These are phyloP conservation scores for Greenwoodochromis staneri DNA, from an alignment of 2,113 vertebrate species.

Conservation along the genomic window DNA sequence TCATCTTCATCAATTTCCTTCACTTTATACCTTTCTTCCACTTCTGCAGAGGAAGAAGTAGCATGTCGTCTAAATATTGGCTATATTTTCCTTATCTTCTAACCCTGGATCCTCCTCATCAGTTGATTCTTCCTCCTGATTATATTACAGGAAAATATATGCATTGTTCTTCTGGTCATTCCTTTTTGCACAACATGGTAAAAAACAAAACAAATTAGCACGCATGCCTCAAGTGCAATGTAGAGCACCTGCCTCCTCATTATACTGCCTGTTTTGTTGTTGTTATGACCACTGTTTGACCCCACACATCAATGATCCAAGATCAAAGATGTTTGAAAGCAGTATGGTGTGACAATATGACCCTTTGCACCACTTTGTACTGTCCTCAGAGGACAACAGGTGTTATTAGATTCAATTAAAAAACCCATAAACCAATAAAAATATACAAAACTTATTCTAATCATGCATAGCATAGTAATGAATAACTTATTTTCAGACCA, in stretches of 20 bases:
- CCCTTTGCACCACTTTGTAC: not conserved
- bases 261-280: not conserved
- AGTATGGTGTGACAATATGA: not conserved
- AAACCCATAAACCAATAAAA: not conserved
- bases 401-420: not conserved
- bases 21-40: not conserved
- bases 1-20: not conserved
- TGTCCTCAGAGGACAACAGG: not conserved
- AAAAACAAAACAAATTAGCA: not conserved
- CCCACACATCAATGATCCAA: not conserved
- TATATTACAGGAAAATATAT: not conserved
- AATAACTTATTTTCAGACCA: not conserved
- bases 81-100: not conserved
- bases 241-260: accelerated
- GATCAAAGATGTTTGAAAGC: not conserved
- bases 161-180: not conserved
- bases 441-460: not conserved
- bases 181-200: not conserved
- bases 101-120: not conserved
- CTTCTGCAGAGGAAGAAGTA: accelerated
- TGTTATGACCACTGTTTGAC: accelerated
- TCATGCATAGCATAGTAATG: not conserved
- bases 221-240: not conserved
- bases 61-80: not conserved
- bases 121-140: not conserved